Evolutionary conservation across 2,113 vertebrate species (phyloP), one percentile per base, ranked within the genome.

Genomic region (mouse (Mus musculus)): DNA sequence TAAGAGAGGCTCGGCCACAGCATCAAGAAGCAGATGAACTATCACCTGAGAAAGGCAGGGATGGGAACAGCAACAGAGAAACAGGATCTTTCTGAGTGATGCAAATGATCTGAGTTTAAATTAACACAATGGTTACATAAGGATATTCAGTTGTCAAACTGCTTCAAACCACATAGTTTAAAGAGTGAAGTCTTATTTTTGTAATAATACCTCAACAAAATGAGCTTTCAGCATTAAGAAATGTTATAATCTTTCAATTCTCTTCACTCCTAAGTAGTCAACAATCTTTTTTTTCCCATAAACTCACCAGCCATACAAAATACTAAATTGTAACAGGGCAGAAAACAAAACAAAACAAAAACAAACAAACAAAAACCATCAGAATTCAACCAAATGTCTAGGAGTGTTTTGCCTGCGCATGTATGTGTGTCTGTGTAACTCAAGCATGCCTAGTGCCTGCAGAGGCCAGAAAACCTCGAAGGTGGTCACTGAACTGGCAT

Each of bases 191-290:
- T 49, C n/a, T 91, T 84, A n/a, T 4, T 65, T 26, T 22, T 76
- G 88, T 71, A 85, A n/a, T 49, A 90, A 16, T 82, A 69, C 22
- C 20, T 80, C 20, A 94, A 92, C 56, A 95, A 93, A 92, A 67
- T 46, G 88, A 39, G 91, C 67, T 89, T 96, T 89, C 67, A 88
- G 92, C 46, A 96, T 95, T 71, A 69, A 95, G 86, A 90, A 93
- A 77, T 52, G 22, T 28, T 65, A 24, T 67, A 77, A 71, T 22
- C 33, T 39, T 7, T 95, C 72, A 95, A 84, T 84, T 96, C 86
- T 82, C 94, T 33, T 85, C 13, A 90, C 9, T 92, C 89, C 54
- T 76, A 63, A 87, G 63, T 65, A 90, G 39, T 49, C 82, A 92
- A 67, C 0, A 77, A 26, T 13, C 93, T 71, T 75, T 84, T 95